Evolutionary conservation across 2,888 invertebrate genomes (phyloP), one percentile per base, ranked within the genome.

Genomic region (Drosophila setosimentum): DNA sequence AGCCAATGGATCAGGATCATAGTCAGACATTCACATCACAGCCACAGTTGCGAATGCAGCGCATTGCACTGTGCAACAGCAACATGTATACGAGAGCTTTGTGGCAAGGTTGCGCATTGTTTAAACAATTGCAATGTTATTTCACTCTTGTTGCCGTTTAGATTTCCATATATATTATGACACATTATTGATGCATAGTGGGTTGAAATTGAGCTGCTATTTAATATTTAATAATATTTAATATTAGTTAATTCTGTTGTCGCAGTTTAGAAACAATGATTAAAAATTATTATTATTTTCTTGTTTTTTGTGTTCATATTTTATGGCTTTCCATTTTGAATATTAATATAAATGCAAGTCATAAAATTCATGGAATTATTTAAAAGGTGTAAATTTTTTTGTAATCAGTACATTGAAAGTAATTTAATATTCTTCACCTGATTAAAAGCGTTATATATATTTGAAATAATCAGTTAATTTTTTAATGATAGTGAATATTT

Each of bases 1-100:
- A 64, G 67, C 74, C 78, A 74, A 78, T 78, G 78, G 76, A 78
- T 75, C 78, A 79, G 78, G 73, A 77, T 77, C 76, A 76, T 33
- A 64, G 37, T 54, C 58, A 50, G 72, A 78, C 61, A 66, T 58
- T 60, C 76, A 58, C 80, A 72, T 78, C 76, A 83, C 54, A 27
- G 37, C 54, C 37, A 11, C 8, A 35, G 45, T 50, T 21, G 8
- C 21, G 51, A 76, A 69, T 61, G 68, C 73, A 82, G 68, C 64
- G 33, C 49, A 30, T 18, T 54, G 58, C 73, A 73, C 68, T 68
- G 8, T 13, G 18, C 62, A 59, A 54, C 72, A 61, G 27, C 37
- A 57, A 29, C 29, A 29, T 11, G 11, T n/a, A 24, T 24, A 18
- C 42, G 7, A 58, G 2, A 2, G 30, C 18, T 64, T 48, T 33